Evolutionary conservation across 2,113 vertebrate species (phyloP), one percentile per base, ranked within the genome.

Genomic region (Patagioenas fasciata): DNA sequence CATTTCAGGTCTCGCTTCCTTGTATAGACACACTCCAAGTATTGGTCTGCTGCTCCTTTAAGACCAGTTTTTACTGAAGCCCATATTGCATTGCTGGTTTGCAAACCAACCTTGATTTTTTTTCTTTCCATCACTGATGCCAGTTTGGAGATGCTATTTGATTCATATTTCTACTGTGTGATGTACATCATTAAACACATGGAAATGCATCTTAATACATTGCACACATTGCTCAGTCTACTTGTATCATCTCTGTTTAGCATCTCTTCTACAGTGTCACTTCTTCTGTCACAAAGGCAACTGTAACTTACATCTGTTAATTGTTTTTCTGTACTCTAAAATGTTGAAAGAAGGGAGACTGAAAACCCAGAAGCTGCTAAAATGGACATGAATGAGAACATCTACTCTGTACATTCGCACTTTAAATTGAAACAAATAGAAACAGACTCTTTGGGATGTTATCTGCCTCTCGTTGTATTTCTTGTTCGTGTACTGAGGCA

Each of bases 301-400:
- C 85, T 95, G 54, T 66, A 80, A 91, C 60, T 92, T 81, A 2
- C 47, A 66, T 90, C 38, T 88, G 38, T 70, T 95, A 81, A 83
- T 75, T 88, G 65, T 82, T 91, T 94, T 86, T 60, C 57, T 91
- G 60, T 74, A 53, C 31, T 23, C 29, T 83, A 67, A 23, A 10
- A 20, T 53, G 14, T 78, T 90, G 69, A 78, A 88, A 77, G 77
- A 90, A 85, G 74, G 65, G 67, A 66, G 67, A 80, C 16, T 58
- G 88, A 88, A 95, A 95, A 80, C 19, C 8, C 69, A 74, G 74
- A 65, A 88, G 56, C 28, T 90, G 16, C 67, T 95, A 12, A 86
- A 78, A 12, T 80, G 29, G 62, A 86, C 72, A 84, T 70, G 82
- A 85, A 80, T 82, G 75, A 70, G 47, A 80, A 60, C 42, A 36